phyloP scores from a whole-genome alignment of 2,888 invertebrate genomes.

The Drosophila tripunctata region DNA sequence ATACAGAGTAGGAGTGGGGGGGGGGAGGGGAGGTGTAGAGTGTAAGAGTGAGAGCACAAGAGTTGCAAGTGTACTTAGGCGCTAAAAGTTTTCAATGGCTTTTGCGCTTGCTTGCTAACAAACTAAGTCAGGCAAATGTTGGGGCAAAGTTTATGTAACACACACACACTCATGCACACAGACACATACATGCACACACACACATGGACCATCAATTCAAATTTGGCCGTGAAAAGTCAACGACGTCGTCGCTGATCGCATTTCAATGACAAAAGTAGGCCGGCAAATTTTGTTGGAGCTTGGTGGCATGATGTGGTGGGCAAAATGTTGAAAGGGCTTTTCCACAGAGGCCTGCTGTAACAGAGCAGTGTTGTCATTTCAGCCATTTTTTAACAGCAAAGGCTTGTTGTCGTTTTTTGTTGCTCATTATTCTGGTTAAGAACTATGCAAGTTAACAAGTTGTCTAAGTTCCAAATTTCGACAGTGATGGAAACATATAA shows the following conservation, averaged over 20 bases:
- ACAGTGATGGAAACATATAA: too few relatives aligned
- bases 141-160: slow-evolving; percentile 44
- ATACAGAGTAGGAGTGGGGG: slow-evolving; percentile 3
- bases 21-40: not conserved
- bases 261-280: slow-evolving; percentile 56
- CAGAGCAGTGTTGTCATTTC: too few relatives aligned
- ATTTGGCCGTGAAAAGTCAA: slow-evolving; percentile 46
- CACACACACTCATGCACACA: slow-evolving; percentile 4
- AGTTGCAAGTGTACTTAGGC: slow-evolving; percentile 61
- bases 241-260: slow-evolving; percentile 43
- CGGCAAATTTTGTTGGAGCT: slow-evolving; percentile 24
- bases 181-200: slow-evolving; percentile 7
- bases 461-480: too few relatives aligned
- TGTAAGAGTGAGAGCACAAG: slow-evolving; percentile 13
- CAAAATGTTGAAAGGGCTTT: slow-evolving; percentile 3
- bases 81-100: slow-evolving; percentile 72
- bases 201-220: slow-evolving; percentile 36
- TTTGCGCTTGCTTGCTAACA: slow-evolving; percentile 52
- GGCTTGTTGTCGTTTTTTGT: too few relatives aligned
- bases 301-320: slow-evolving; percentile 15
- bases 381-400: too few relatives aligned
- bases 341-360: slow-evolving; percentile 4
- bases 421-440: too few relatives aligned
- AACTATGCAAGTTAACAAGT: too few relatives aligned
- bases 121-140: slow-evolving; percentile 51